A percentile compares a stretch with the other conserved stretches of the same genome.
Evolutionary conservation across 2,797 vertebrate genomes (phyloP).

Genomic region (Sebastes umbrosus): DNA sequence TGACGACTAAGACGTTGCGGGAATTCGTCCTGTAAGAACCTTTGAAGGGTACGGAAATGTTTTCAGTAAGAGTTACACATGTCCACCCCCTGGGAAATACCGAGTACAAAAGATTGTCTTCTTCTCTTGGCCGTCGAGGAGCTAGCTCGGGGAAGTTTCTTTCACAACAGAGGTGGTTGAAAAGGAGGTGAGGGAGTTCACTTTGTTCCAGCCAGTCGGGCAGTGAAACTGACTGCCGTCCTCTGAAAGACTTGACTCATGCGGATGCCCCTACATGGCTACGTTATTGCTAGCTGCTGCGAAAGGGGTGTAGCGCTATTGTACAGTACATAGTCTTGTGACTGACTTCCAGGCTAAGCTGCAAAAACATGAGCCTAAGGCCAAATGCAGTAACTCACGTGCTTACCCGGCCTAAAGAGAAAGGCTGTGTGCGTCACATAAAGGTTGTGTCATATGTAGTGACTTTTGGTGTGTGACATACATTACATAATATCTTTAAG

Average conservation of each 20-base stretch:
- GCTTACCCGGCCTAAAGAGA: not conserved
- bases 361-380: not conserved
- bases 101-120: constrained; percentile 39
- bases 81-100: constrained; percentile 33
- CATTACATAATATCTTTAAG: too few relatives aligned
- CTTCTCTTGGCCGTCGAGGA: constrained; percentile 16
- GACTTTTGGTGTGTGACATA: not conserved
- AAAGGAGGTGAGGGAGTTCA: constrained; percentile 10
- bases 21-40: constrained; percentile 27
- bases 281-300: not conserved
- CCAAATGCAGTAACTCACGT: not conserved
- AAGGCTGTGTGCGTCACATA: rapidly evolving
- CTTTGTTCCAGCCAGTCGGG: constrained; percentile 26
- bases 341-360: not conserved
- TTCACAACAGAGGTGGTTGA: constrained; percentile 4
- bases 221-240: not conserved
- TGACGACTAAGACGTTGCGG: constrained; percentile 10
- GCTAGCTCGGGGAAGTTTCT: constrained; percentile 17
- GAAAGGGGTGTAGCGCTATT: not conserved
- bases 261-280: not conserved
- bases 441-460: not conserved
- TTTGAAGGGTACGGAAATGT: constrained; percentile 50
- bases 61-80: constrained; percentile 41
- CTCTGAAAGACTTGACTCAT: constrained; percentile 1
- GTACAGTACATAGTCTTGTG: not conserved